These are phyloP conservation scores for Pedionomus torquatus DNA, from an alignment of 2,113 vertebrate species.

Conservation along the genomic window DNA sequence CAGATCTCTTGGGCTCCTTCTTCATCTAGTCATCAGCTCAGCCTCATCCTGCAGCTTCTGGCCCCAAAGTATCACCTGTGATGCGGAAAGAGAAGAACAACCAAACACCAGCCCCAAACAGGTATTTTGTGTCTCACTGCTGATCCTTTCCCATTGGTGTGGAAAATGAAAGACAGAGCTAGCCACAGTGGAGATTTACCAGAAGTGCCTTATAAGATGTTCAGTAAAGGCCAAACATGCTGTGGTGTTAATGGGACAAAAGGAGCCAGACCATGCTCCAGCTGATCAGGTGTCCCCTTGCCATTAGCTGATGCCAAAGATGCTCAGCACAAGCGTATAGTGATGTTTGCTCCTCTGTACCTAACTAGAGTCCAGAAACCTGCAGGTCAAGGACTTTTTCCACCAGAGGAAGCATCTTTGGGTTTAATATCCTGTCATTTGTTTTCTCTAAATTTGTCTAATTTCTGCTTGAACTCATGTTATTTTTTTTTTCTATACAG, in stretches of 20 bases:
- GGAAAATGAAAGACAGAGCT: not conserved
- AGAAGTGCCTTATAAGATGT: not conserved
- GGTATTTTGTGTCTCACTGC: not conserved
- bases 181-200: not conserved
- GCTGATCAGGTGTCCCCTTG: not conserved
- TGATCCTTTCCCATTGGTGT: not conserved
- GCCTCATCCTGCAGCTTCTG: not conserved
- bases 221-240: not conserved
- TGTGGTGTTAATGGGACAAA: not conserved
- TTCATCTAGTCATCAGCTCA: not conserved
- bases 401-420: not conserved
- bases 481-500: not conserved
- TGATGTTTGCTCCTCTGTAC: not conserved
- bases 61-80: not conserved
- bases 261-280: not conserved
- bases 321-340: not conserved
- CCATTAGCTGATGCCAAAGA: not conserved
- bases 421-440: not conserved
- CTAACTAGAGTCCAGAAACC: not conserved
- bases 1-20: not conserved
- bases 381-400: not conserved
- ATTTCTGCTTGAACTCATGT: not conserved
- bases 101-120: not conserved
- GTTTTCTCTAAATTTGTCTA: not conserved
- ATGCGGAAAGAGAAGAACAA: not conserved